Conservation (phyloP, 2,888 invertebrate genomes). For the Ectemnius lituratus region DNA sequence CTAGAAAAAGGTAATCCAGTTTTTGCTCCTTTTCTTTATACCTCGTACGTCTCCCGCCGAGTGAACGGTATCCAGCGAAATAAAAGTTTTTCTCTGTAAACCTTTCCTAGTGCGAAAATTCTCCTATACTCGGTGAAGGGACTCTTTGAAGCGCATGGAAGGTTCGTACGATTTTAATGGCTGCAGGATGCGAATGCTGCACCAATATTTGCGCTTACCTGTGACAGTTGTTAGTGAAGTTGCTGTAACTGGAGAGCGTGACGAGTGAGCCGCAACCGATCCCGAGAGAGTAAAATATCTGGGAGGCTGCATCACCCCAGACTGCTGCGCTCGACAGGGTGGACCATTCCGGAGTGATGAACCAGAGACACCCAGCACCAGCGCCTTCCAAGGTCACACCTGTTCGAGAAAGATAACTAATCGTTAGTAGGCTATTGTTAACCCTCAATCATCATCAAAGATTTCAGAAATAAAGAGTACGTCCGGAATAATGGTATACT, state of each 20-base stretch:
- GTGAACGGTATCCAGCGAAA: no score
- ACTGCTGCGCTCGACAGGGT: constrained; percentile 83
- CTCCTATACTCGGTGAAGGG: no score
- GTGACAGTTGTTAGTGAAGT: constrained; percentile 85
- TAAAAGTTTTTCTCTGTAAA: no score
- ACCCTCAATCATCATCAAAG: no score
- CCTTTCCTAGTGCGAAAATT: no score
- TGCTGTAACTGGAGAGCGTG: constrained; percentile 87
- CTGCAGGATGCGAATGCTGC: neutral
- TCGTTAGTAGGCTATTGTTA: no score
- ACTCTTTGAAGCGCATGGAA: no score
- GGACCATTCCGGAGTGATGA: constrained; percentile 86
- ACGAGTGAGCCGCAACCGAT: constrained; percentile 87
- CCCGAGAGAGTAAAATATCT: constrained; percentile 91
- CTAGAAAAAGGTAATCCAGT: no score
- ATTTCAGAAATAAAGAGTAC: no score
- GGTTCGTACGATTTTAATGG: neutral
- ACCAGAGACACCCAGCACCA: constrained; percentile 85
- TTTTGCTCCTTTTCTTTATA: no score
- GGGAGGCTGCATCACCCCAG: constrained; percentile 91
- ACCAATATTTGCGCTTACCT: constrained; percentile 63
- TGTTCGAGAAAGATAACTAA: constrained; percentile 64
- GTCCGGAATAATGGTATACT: no score
- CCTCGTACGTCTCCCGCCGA: no score
- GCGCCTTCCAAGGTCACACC: constrained; percentile 86